Percentiles rank a stretch among this genome's conserved stretches.
These are phyloP conservation scores for Acleris cristana DNA, from an alignment of 2,888 invertebrate genomes.

Conservation along the genomic window DNA sequence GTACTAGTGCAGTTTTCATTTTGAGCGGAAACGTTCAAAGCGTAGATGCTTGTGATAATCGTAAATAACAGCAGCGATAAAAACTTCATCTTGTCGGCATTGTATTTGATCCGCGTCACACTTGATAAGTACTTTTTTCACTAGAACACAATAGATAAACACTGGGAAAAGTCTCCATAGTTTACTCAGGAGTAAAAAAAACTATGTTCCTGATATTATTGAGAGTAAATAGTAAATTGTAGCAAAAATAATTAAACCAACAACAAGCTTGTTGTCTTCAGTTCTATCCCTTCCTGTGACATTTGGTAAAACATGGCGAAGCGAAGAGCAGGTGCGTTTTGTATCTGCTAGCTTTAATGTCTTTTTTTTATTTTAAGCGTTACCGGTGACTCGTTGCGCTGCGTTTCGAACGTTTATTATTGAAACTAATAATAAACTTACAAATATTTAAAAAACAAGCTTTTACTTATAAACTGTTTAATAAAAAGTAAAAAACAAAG, in stretches of 20 bases:
- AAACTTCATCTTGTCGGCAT: conserved; percentile 73
- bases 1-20: conserved; percentile 72
- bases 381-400: too few species aligned
- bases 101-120: conserved; percentile 57
- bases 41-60: conserved; percentile 57
- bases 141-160: conserved; percentile 26
- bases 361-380: not conserved
- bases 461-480: too few species aligned
- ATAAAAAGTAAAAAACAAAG: too few species aligned
- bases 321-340: conserved; percentile 19
- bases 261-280: conserved; percentile 33
- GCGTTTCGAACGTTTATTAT: too few species aligned
- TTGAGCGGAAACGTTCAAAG: conserved; percentile 58
- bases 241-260: conserved; percentile 35
- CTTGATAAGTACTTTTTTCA: conserved; percentile 39
- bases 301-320: conserved; percentile 34
- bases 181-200: conserved; percentile 6
- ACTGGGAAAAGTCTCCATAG: conserved; percentile 20
- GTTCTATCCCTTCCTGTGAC: conserved; percentile 20
- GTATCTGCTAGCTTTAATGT: conserved; percentile 5
- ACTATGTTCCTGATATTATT: conserved; percentile 20
- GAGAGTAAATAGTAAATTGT: conserved; percentile 22
- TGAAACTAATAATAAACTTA: too few species aligned
- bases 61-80: conserved; percentile 67
- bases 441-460: too few species aligned